Conservation (phyloP, 1,140 invertebrate species). For the Lysiphlebus fabarum region DNA sequence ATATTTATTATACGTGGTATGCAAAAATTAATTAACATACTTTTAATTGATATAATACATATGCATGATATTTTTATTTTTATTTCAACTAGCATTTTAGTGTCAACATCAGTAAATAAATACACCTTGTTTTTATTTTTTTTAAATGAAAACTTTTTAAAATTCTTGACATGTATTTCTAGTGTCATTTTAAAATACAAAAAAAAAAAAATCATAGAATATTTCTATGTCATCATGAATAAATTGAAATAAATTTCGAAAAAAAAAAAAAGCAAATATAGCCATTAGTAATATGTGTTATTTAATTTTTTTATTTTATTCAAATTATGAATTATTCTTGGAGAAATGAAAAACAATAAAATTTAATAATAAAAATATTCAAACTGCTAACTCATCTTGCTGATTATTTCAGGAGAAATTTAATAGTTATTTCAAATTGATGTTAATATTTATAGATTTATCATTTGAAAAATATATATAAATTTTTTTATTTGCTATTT, state of each 20-base stretch:
- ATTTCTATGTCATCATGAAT: neutral
- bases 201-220: constrained; percentile 6
- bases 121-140: constrained; percentile 16
- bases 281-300: too few relatives aligned
- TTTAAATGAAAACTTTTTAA: constrained; percentile 12
- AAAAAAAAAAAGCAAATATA: constrained; percentile 1
- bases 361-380: constrained; percentile 9
- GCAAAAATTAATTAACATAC: constrained; percentile 21
- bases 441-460: neutral
- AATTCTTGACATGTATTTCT: constrained; percentile 10
- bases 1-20: constrained; percentile 9
- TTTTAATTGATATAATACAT: constrained; percentile 23
- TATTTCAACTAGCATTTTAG: constrained; percentile 14
- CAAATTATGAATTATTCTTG: constrained; percentile 8
- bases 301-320: constrained; percentile 7
- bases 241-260: constrained; percentile 12
- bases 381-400: constrained; percentile 17
- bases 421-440: constrained; percentile 30
- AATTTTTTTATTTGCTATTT: too few relatives aligned
- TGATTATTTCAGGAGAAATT: constrained; percentile 36
- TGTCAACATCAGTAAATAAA: neutral
- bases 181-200: neutral
- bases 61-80: constrained; percentile 14
- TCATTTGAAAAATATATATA: too few relatives aligned
- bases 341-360: constrained; percentile 16